phyloP scores from a whole-genome alignment of 2,888 invertebrate genomes.

The Abrostola tripartita region DNA sequence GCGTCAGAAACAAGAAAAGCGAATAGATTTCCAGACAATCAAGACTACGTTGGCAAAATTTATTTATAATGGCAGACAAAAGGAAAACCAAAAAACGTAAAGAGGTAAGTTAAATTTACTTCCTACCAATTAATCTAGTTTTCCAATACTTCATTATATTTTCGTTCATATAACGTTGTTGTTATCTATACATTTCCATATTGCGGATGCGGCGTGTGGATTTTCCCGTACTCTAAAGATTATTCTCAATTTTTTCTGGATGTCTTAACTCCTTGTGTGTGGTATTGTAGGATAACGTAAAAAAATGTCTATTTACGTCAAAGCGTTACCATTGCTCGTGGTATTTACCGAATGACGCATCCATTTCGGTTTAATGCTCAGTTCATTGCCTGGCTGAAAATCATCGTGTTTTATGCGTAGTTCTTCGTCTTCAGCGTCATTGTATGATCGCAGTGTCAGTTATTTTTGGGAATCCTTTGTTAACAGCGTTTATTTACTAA shows the following conservation, averaged over 20 bases:
- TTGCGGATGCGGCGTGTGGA: constrained; percentile 55
- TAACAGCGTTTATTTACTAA: constrained; percentile 51
- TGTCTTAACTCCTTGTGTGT: neutral
- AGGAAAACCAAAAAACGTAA: constrained; percentile 85
- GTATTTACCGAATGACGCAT: constrained; percentile 64
- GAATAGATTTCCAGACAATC: constrained; percentile 54
- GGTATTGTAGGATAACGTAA: neutral
- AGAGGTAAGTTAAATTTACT: constrained; percentile 72
- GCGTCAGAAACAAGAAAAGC: constrained; percentile 58
- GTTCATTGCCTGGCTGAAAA: constrained; percentile 62
- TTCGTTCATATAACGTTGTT: constrained; percentile 33
- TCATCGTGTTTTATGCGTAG: constrained; percentile 68
- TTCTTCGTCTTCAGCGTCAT: constrained; percentile 64
- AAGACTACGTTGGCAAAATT: constrained; percentile 75
- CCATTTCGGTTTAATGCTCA: constrained; percentile 61
- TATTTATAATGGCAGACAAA: constrained; percentile 83
- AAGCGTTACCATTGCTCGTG: constrained; percentile 34
- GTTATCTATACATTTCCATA: constrained; percentile 44
- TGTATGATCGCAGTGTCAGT: constrained; percentile 56
- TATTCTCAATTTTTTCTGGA: constrained; percentile 22
- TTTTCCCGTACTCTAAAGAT: constrained; percentile 41
- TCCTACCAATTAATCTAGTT: neutral
- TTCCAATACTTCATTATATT: constrained; percentile 2
- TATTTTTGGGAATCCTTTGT: constrained; percentile 71
- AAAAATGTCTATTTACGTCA: constrained; percentile 18